Base-by-base conservation (phyloP, 2,888 invertebrate species). In the Uropetala carovei region DNA sequence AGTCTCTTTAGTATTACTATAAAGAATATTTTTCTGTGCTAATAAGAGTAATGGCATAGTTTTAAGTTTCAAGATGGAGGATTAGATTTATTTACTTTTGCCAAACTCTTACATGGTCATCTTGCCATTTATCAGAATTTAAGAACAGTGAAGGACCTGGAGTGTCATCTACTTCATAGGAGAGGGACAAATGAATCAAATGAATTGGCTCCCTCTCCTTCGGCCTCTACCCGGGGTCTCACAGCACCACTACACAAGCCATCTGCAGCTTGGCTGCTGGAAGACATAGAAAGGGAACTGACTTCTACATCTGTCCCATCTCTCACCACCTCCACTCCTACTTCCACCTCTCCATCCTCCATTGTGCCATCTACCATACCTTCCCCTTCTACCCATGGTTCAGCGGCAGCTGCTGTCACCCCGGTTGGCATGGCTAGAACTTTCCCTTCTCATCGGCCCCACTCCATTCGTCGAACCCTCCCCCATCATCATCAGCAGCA, bases 121-220 rank as follows among this genome's bases (percentile, higher is more conserved):
- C n/a, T 56, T 56, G 30, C 16, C 18, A 0, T 43, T 68, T 30
- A 89, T 64, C 96, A 96, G 94, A 97, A 97, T 95, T 96, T 97
- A 82, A 96, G 97, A 94, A 97, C 97, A 0, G 97, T 97, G 13
- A 97, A 97, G 94, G 97, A 97, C 94, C 93, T 97, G 94, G 97
- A 97, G 94, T 95, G 97, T 82, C 97, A 96, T 93, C 95, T 97
- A 92, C 96, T 97, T 0, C 96, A 93, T 95, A 95, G 86, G 95
- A 95, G 58, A 60, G 93, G 93, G 86, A 64, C 92, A 56, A 57
- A 86, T 8, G 43, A 84, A 18, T 75, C 75, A 27, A 22, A 75
- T 14, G 91, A 92, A 27, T 57, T 43, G 30, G 64, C 60, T 68
- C 85, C 91, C 83, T 60, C 81, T 68, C 68, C 60, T 75, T 92